Conservation (phyloP, 2,113 vertebrate genomes). For the Microcebus jonahi region DNA sequence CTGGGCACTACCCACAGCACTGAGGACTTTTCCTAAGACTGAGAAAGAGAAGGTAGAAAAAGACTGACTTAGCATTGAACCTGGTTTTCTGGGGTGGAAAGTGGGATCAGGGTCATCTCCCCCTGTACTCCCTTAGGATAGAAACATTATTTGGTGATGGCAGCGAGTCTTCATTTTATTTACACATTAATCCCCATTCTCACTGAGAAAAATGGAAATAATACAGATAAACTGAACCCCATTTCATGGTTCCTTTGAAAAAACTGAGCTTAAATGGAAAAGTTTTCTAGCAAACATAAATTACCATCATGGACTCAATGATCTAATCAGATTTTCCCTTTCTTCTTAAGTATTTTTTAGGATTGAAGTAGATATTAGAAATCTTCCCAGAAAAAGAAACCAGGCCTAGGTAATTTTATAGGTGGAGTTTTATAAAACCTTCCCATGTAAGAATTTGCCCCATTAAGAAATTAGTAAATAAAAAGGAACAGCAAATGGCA, state of each 20-base stretch:
- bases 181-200: not conserved
- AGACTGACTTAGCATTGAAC: not conserved
- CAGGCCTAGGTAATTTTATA: not conserved
- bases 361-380: constrained; percentile 1
- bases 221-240: not conserved
- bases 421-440: not conserved
- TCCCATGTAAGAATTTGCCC: not conserved
- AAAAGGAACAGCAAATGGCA: not conserved
- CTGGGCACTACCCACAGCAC: constrained; percentile 92
- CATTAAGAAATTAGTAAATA: not conserved
- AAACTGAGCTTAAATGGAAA: constrained; percentile 24
- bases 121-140: not conserved
- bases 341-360: not conserved
- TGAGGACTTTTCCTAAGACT: constrained; percentile 98
- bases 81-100: not conserved
- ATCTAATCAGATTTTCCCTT: too few relatives aligned
- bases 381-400: constrained; percentile 1
- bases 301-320: not conserved
- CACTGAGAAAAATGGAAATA: not conserved
- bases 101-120: not conserved
- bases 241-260: not conserved
- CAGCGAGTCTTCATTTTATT: not conserved
- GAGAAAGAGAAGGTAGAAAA: not conserved
- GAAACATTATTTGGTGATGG: not conserved
- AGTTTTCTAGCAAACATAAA: not conserved